Evolutionary conservation across 2,797 vertebrate genomes (phyloP), one percentile per base, ranked within the genome.

Genomic region (Synaphobranchus kaupii): DNA sequence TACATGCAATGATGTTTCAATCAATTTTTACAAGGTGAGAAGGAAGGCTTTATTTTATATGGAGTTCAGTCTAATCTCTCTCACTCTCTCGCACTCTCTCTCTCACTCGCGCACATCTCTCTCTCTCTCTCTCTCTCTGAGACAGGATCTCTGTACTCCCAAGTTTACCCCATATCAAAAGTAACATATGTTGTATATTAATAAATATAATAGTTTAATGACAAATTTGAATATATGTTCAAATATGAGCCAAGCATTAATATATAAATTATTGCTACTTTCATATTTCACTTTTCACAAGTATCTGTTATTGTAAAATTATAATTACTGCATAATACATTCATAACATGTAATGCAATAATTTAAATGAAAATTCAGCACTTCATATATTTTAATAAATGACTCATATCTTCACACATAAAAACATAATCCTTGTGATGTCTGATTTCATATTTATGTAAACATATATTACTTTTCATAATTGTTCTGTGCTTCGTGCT

Each of bases 1-100:
- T 85, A 93, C 90, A 84, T 90, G 90, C 90, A 87, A 84, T 87
- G 63, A 31, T 90, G 85, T 87, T 52, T 83, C 87, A 68, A 86
- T 90, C 89, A 34, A 54, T 91, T 88, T 83, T 85, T 84, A 73
- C 47, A 83, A 68, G 12, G 28, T 28, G 22, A 31, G 82, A 68
- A 89, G 88, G 82, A 89, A 89, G 85, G 78, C 47, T 44, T 28
- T 50, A 52, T 82, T 82, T 52, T 52, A 47, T 44, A 47, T 22
- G 7, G 17, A 48, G 58, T 85, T 86, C 54, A 84, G n/a, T 87
- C 88, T 39, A 39, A 39, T 89, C 86, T n/a, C 81, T 56, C 86
- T 78, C 87, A 90, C 83, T 89, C 86, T 90, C 85, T 89, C 50
- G 0, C 50, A 52, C 50, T 2, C 50, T 7, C 10, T 52, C 50